Conservation (phyloP, 2,888 invertebrate genomes). For the Leptopterna dolabrata region DNA sequence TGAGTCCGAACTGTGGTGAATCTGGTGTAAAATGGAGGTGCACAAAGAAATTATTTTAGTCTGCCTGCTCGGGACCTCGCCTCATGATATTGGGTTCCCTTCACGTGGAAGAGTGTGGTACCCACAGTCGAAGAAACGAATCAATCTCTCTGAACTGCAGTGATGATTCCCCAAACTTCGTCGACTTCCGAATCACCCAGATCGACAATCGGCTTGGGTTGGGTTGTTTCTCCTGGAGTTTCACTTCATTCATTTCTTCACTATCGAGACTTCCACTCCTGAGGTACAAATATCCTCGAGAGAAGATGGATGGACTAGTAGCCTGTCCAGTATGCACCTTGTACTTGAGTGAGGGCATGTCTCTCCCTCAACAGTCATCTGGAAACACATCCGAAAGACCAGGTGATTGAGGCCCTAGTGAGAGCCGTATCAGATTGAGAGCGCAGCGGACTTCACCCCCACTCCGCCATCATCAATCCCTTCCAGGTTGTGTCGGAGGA, state of each 20-base stretch:
- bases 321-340: conserved; percentile 87
- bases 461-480: conserved; percentile 55
- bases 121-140: background rate
- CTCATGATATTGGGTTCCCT: conserved; percentile 4
- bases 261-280: background rate
- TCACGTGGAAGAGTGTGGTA: background rate
- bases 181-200: background rate
- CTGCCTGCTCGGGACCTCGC: conserved; percentile 29
- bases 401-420: conserved; percentile 83
- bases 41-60: conserved; percentile 37
- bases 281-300: background rate
- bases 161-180: background rate
- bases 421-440: conserved; percentile 47
- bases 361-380: conserved; percentile 83
- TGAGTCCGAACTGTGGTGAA: background rate
- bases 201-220: too few relatives aligned
- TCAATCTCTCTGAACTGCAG: background rate
- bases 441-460: background rate
- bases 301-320: conserved; percentile 64
- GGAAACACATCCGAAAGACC: conserved; percentile 88
- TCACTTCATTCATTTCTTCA: background rate
- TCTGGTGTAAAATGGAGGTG: conserved; percentile 43
- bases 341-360: conserved; percentile 84
- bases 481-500: conserved; percentile 61
- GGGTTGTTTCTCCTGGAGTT: background rate